Conservation (phyloP, 2,113 vertebrate species). For the Piaya cayana region DNA sequence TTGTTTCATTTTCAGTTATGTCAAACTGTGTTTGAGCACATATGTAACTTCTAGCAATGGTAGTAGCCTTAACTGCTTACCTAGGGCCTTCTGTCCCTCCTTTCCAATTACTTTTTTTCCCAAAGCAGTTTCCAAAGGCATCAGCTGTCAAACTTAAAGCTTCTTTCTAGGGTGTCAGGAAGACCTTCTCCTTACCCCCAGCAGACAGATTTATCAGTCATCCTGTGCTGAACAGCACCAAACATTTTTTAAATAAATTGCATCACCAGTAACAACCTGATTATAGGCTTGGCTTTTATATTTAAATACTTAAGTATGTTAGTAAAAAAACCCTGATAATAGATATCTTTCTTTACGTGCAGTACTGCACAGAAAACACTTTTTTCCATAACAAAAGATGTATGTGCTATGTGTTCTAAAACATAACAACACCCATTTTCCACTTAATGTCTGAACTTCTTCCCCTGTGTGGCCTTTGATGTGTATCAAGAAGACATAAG, state of each 20-base stretch:
- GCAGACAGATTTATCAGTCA: not conserved
- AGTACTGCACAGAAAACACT: not conserved
- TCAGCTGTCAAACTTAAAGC: not conserved
- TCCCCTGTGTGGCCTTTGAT: not conserved
- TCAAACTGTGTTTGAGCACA: not conserved
- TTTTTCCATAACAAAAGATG: not conserved
- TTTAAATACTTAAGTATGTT: not conserved
- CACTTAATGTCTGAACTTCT: not conserved
- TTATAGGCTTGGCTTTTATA: not conserved
- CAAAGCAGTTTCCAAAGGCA: not conserved
- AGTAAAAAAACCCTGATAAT: not conserved
- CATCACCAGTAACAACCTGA: not conserved
- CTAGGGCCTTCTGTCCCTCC: not conserved
- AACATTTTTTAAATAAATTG: not conserved
- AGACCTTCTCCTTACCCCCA: not conserved
- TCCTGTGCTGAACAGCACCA: not conserved
- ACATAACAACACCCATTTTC: not conserved
- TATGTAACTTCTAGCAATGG: not conserved
- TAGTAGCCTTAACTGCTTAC: not conserved
- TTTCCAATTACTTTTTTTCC: not conserved
- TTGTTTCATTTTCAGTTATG: not conserved
- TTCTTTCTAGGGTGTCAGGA: not conserved
- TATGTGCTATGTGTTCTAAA: not conserved
- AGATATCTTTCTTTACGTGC: not conserved
- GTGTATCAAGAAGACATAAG: not conserved